Evolutionary conservation across 2,113 vertebrate species (phyloP).

Genomic region (Clarias macrocephalus): DNA sequence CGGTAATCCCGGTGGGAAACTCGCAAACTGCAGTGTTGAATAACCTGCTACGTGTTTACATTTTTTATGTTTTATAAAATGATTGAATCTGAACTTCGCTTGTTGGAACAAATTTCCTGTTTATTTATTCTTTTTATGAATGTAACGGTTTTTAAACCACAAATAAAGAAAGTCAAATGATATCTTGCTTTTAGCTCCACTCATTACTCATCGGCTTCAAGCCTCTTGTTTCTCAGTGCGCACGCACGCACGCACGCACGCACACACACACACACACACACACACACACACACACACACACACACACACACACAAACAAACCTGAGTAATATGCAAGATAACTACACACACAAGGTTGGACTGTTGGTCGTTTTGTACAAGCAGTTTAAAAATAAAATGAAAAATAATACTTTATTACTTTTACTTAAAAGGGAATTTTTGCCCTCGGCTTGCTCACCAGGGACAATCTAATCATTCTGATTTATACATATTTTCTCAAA

Average conservation of each 20-base stretch:
- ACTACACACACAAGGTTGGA: not conserved
- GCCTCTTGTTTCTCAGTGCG: not conserved
- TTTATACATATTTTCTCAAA: too few relatives aligned
- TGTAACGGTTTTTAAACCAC: constrained; percentile 58
- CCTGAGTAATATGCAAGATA: not conserved
- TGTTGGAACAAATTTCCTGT: constrained; percentile 65
- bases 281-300: not conserved
- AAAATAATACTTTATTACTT: not conserved
- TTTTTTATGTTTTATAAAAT: constrained; percentile 58
- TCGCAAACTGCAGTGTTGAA: constrained; percentile 35
- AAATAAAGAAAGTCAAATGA: constrained; percentile 56
- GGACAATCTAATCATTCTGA: too few relatives aligned
- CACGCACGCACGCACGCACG: not conserved
- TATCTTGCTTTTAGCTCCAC: constrained; percentile 15
- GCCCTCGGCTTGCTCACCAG: too few relatives aligned
- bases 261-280: not conserved
- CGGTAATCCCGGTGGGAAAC: constrained; percentile 60
- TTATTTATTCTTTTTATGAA: constrained; percentile 70
- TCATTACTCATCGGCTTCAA: not conserved
- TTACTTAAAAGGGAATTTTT: not conserved
- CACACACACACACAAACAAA: not conserved
- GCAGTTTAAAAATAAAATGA: not conserved
- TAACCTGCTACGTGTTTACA: constrained; percentile 66
- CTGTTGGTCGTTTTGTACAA: not conserved
- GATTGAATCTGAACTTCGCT: constrained; percentile 68